Base-by-base conservation (phyloP, 64 coral and sea anemone genomes). In the Porites australiensis region DNA sequence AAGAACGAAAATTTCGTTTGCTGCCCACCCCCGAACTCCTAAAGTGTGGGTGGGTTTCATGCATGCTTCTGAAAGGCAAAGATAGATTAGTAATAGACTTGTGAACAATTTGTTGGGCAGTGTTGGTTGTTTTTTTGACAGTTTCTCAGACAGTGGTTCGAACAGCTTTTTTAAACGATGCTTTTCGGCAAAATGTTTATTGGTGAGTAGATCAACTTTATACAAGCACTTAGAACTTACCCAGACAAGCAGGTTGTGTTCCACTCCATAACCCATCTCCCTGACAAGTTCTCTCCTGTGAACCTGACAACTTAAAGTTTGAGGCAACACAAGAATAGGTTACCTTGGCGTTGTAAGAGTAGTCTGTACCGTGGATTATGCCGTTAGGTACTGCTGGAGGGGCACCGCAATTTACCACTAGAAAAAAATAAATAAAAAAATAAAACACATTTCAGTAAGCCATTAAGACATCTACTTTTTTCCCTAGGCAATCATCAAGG, bases 401-500 rank as follows among this genome's bases (percentile, higher is more conserved):
- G 46, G 79, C 74, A 53, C 92, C 92, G 77, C 95, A 97, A 77
- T 97, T 89, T n/a, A 97, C 72, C 64, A 91, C 95, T 97, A 52
- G 44, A 74, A 67, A 68, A 37, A 5, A 72, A 27, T 58, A 20
- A 75, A 74, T 8, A 13, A 2, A 65, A 11, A 65, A 18, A 13
- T 66, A 80, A 3, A 80, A 14, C 48, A 80, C 10, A 10, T 13
- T 23, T 57, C 70, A 45, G 44, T 70, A 7, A 70, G 7, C 19
- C 21, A 71, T 37, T 2, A 23, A 22, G 27, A 37, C 27, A 37
- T 37, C 27, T 1, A 37, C 27, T 37, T 37, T 37, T 37, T 37
- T 37, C 0, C 0, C 27, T 37, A 37, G 27, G 27, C 27, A 37
- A 37, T 37, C 1, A 37, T 37, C 27, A 37, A 37, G 1, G 27